Evolutionary conservation across 2,888 invertebrate genomes (phyloP).

Genomic region (Gymnocheta viridis): DNA sequence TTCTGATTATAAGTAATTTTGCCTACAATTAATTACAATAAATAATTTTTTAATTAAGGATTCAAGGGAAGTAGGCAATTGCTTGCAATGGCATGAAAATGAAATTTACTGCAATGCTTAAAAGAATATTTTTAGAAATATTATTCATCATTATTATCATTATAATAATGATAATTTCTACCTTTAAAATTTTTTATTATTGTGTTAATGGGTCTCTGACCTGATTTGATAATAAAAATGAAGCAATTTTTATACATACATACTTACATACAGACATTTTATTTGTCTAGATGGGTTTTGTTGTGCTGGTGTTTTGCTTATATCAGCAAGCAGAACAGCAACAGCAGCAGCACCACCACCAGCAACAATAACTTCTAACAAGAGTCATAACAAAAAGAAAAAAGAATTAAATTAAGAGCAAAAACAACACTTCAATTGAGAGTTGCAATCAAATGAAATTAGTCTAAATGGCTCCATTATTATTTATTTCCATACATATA

Average conservation of each 20-base stretch:
- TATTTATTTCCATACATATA: neutral
- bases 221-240: conserved; percentile 76
- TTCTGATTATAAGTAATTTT: too few relatives aligned
- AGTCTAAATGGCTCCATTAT: conserved; percentile 33
- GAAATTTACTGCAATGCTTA: too few relatives aligned
- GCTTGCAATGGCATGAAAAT: too few relatives aligned
- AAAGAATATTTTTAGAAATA: neutral
- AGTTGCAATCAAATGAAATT: conserved; percentile 59
- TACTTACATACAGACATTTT: too few relatives aligned
- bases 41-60: too few relatives aligned
- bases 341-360: neutral
- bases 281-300: conserved; percentile 15
- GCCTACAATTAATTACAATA: too few relatives aligned
- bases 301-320: conserved; percentile 2
- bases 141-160: conserved; percentile 19
- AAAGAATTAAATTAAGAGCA: neutral
- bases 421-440: conserved; percentile 45
- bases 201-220: conserved; percentile 80
- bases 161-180: conserved; percentile 47
- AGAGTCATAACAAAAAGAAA: conserved; percentile 52
- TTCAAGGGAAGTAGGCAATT: too few relatives aligned
- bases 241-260: conserved; percentile 21
- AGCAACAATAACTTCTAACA: neutral
- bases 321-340: neutral
- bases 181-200: conserved; percentile 61